Conservation (phyloP, 2,113 vertebrate genomes). For the Mobula birostris region DNA sequence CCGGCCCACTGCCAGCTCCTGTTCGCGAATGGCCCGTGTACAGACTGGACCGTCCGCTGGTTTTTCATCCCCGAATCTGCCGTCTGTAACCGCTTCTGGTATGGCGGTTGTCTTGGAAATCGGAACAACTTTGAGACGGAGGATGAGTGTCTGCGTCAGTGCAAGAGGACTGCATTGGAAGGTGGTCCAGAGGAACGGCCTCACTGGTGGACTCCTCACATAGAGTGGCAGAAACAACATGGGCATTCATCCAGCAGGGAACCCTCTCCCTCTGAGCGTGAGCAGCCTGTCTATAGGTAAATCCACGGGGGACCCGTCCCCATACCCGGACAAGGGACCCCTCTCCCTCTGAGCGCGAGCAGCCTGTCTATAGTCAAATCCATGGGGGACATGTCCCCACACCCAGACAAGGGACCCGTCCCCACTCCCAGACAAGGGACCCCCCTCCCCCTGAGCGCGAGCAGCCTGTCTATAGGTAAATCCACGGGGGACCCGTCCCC, state of each 20-base stretch:
- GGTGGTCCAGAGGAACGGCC: background rate
- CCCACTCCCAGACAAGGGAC: background rate
- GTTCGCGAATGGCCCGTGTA: slow-evolving; percentile 71
- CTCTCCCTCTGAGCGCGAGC: no score
- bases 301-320: no score
- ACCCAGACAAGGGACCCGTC: no score
- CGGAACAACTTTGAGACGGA: slow-evolving; percentile 76
- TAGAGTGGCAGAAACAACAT: no score
- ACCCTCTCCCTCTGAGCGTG: background rate
- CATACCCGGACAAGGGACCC: no score
- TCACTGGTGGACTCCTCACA: background rate
- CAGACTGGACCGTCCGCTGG: slow-evolving; percentile 72
- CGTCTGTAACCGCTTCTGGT: slow-evolving; percentile 88
- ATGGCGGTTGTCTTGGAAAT: slow-evolving; percentile 82
- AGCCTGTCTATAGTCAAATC: no score
- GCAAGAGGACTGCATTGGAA: slow-evolving; percentile 43
- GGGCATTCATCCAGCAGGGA: slow-evolving; percentile 26
- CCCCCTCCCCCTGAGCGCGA: background rate
- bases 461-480: background rate
- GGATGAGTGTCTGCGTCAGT: slow-evolving; percentile 70
- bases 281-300: background rate
- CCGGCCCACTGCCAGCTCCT: slow-evolving; percentile 74
- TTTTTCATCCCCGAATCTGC: slow-evolving; percentile 69
- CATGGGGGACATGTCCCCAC: no score
- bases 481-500: no score